These are phyloP conservation scores for Agrilus planipennis DNA, from an alignment of 1,140 invertebrate genomes.

Conservation along the genomic window DNA sequence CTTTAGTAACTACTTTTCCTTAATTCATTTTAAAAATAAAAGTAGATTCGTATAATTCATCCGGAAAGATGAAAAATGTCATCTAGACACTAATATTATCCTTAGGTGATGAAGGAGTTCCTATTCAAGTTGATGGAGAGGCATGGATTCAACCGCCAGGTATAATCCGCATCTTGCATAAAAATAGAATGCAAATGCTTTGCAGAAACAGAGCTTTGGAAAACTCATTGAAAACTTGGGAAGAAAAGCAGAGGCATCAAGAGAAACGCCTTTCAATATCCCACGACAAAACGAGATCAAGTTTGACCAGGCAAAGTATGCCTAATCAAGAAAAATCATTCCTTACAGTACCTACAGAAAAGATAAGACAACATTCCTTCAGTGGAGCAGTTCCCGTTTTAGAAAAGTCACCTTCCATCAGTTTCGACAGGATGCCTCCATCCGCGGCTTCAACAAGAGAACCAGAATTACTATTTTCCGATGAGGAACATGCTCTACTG, in stretches of 20 bases:
- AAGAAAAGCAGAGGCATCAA: constrained; percentile 76
- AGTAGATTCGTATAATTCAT: too few relatives aligned
- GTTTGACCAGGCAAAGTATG: constrained; percentile 30
- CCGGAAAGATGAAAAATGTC: too few relatives aligned
- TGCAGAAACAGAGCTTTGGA: constrained; percentile 83
- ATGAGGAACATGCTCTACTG: constrained; percentile 63
- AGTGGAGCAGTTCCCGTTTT: constrained; percentile 25
- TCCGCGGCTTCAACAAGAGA: constrained; percentile 18
- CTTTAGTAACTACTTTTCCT: too few relatives aligned
- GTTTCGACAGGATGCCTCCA: constrained; percentile 13
- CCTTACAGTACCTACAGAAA: constrained; percentile 29
- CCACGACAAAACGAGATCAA: constrained; percentile 28
- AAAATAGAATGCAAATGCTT: constrained; percentile 93
- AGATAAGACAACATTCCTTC: constrained; percentile 32
- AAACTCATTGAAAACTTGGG: constrained; percentile 80
- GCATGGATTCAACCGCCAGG: constrained; percentile 97
- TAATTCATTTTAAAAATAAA: too few relatives aligned
- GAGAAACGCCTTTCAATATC: constrained; percentile 27
- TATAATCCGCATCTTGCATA: constrained; percentile 89
- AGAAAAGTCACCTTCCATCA: constrained; percentile 9
- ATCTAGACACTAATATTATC: too few relatives aligned
- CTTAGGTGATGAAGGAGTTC: constrained; percentile 67
- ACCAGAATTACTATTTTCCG: constrained; percentile 43
- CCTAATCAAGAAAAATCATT: constrained; percentile 27
- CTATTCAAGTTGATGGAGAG: constrained; percentile 91